phyloP scores from a whole-genome alignment of 2,113 vertebrate species.

The Hypanus sabinus region DNA sequence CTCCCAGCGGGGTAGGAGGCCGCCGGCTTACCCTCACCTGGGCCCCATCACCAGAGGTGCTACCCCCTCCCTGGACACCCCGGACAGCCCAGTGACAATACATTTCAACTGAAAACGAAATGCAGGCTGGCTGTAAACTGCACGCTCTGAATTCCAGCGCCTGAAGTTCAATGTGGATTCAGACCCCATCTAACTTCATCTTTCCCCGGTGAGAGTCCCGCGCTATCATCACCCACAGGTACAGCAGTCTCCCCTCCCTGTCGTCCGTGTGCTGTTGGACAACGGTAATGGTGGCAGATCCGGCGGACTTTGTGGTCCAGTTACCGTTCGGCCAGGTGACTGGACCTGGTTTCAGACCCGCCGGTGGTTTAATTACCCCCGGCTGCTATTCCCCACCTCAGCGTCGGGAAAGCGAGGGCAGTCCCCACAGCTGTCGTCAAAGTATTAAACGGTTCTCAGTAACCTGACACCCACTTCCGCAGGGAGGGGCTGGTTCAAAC shows the following conservation, averaged over 20 bases:
- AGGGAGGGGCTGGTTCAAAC: neutral
- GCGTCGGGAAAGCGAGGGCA: neutral
- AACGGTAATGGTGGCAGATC: neutral
- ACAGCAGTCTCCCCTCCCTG: neutral
- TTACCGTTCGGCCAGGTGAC: neutral
- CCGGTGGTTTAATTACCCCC: neutral
- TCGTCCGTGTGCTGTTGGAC: neutral
- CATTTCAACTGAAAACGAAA: neutral
- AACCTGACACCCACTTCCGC: slow-evolving; percentile 13
- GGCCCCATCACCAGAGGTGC: no score
- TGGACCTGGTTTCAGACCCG: neutral
- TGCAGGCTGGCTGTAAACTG: neutral
- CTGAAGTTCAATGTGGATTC: neutral
- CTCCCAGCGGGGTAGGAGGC: no score
- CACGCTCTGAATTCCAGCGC: neutral
- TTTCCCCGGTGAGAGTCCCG: neutral
- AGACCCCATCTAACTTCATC: neutral
- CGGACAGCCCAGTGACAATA: no score
- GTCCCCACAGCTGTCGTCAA: neutral
- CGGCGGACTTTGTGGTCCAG: neutral
- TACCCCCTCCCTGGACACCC: no score
- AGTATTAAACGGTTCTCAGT: neutral
- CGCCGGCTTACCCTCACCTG: no score
- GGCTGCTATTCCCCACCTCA: neutral
- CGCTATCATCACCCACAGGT: neutral